Evolutionary conservation across 2,888 invertebrate genomes (phyloP), one percentile per base, ranked within the genome.

Genomic region (Catotricha subobsoleta): DNA sequence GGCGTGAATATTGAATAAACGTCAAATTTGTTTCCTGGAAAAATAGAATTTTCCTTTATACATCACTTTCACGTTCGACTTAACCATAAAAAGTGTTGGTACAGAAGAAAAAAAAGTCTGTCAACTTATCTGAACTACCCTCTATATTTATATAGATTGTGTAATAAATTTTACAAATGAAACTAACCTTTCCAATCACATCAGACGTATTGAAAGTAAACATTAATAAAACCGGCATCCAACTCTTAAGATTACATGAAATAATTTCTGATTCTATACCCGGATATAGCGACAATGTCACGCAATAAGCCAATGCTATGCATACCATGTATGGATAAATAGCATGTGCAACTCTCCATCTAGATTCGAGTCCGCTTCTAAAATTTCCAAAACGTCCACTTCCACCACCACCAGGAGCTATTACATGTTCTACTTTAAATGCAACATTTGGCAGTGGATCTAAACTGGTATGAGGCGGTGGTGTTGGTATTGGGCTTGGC

Each of bases 161-260:
- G n/a, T n/a, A n/a, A n/a, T n/a, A n/a, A n/a, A n/a, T n/a, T n/a
- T n/a, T n/a, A 25, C 6, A 25, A 29, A n/a, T 29, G 13, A n/a
- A n/a, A 49, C 15, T 39, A 60, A 84, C 78, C 67, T 82, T 81
- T 48, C 91, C 91, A 46, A 87, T 65, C 13, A 90, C 73, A 63
- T 91, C 91, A 39, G 82, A 80, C 3, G 78, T 71, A 53, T 91
- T 91, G 57, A 91, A 91, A 9, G 80, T 71, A 2, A 87, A 78
- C 84, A 91, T 90, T 43, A 91, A 68, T 31, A 90, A 66, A 23
- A 91, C 84, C 0, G 91, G 90, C 82, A 90, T 86, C 90, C 91
- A 91, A 2, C 78, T 74, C 13, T 77, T 76, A 30, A 87, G 72
- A 19, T 71, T 71, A 54, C 88, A 90, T 44, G 86, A 87, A 12